Base-by-base conservation (phyloP, 1,140 invertebrate genomes). In the Calycopis cecrops region DNA sequence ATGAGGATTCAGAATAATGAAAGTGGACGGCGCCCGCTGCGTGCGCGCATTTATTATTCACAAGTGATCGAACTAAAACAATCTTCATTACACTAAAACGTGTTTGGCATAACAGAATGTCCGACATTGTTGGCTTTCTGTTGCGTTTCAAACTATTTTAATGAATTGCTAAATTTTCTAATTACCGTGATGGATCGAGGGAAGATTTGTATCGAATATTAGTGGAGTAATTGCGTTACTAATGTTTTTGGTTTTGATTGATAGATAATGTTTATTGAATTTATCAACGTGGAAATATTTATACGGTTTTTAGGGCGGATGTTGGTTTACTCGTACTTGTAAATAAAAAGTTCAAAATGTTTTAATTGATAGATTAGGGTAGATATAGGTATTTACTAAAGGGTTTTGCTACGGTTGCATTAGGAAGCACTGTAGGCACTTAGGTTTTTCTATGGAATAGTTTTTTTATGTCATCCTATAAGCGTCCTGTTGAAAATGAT, bases 1-100 rank as follows among this genome's bases (percentile, higher is more conserved):
- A 87, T 87, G 84, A 79, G 79, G 84, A 87, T 84, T 87, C 81
- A 79, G 74, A 76, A 85, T 87, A 85, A 87, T 84, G 81, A 71
- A 83, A 71, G 71, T 62, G 71, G 71, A 60, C 67, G 76, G 73
- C 73, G 63, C 70, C 75, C 70, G 67, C 69, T 85, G 80, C 80
- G 81, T 84, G 75, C 71, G 81, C 77, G 84, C 81, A 85, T 87
- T 87, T 85, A 87, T 85, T 82, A 87, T 87, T 72, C 80, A 87
- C 67, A 53, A 59, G 55, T 52, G 63, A 68, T 67, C 64, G 63
- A 65, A 67, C 60, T 76, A 72, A 80, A 85, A 87, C 84, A 87
- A 87, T 87, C 81, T 87, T 79, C 84, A 87, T 87, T 85, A 87
- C 60, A 62, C 67, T 79, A 82, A 84, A 71, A 79, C 73, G 71